Percentiles rank a stretch among this genome's conserved stretches.
phyloP scores from a whole-genome alignment of 2,113 vertebrate genomes.

The Sturnira hondurensis region DNA sequence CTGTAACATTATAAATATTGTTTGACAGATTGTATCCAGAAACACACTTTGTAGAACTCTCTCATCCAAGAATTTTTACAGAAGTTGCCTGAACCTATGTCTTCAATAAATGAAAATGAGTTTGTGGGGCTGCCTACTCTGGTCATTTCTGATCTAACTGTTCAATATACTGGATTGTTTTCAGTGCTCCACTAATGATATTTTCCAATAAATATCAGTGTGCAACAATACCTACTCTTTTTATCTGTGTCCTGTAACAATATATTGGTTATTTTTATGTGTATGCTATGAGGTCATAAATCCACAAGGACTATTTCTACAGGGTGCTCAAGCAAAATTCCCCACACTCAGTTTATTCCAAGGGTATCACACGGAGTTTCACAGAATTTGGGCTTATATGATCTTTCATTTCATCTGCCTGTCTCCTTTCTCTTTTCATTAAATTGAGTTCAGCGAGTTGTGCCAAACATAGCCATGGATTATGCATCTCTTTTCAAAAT shows the following conservation, averaged over 20 bases:
- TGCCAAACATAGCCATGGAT: background rate
- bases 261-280: conserved; percentile 46
- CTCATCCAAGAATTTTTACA: background rate
- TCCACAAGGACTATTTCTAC: background rate
- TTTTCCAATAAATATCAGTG: conserved; percentile 11
- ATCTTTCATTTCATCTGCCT: background rate
- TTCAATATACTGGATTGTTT: conserved; percentile 24
- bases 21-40: background rate
- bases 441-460: background rate
- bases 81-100: background rate
- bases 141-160: background rate
- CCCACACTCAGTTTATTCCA: conserved; percentile 38
- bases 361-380: conserved; percentile 2
- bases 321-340: background rate
- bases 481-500: background rate
- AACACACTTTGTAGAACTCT: background rate
- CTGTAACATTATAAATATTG: background rate
- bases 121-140: background rate
- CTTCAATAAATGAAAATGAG: background rate
- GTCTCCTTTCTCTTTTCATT: background rate
- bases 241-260: conserved; percentile 31
- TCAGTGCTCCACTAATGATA: conserved; percentile 28
- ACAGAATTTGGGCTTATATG: background rate
- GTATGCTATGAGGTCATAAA: background rate
- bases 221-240: conserved; percentile 33